phyloP scores from a whole-genome alignment of 2,113 vertebrate genomes.

The Dendropsophus ebraccatus region DNA sequence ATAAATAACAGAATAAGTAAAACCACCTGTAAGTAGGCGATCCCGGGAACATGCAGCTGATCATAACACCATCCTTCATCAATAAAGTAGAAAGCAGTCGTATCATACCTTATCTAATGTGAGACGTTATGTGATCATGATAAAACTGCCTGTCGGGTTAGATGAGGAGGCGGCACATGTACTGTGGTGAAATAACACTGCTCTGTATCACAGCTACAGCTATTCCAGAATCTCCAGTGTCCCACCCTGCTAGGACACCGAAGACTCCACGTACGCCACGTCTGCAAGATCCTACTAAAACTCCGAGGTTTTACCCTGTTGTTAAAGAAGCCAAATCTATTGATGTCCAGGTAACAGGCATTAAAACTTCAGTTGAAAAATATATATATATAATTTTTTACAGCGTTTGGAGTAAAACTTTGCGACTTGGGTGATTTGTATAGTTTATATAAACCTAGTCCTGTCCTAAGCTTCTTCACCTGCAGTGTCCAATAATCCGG shows the following conservation, averaged over 20 bases:
- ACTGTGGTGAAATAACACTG: not conserved
- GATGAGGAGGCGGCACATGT: too few species aligned
- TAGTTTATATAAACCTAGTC: not conserved
- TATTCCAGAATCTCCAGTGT: slow-evolving; percentile 78
- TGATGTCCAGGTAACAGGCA: slow-evolving; percentile 85
- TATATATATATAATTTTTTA: not conserved
- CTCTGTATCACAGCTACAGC: slow-evolving; percentile 71
- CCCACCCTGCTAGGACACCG: slow-evolving; percentile 66
- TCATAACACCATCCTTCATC: too few species aligned
- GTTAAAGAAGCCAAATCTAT: slow-evolving; percentile 85
- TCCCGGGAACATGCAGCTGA: too few species aligned
- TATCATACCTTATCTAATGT: too few species aligned
- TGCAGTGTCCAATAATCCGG: not conserved
- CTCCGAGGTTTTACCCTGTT: slow-evolving; percentile 91
- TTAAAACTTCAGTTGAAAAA: not conserved
- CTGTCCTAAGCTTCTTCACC: not conserved
- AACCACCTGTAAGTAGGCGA: too few species aligned
- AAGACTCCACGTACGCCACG: slow-evolving; percentile 82
- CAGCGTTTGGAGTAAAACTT: not conserved
- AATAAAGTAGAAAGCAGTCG: too few species aligned
- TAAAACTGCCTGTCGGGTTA: too few species aligned
- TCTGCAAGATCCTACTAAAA: slow-evolving; percentile 87
- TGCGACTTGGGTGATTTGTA: not conserved
- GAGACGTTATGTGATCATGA: too few species aligned
- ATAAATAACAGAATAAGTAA: too few species aligned